Evolutionary conservation across 2,888 invertebrate species (phyloP), one percentile per base, ranked within the genome.

Genomic region (Syrista parreyssii): DNA sequence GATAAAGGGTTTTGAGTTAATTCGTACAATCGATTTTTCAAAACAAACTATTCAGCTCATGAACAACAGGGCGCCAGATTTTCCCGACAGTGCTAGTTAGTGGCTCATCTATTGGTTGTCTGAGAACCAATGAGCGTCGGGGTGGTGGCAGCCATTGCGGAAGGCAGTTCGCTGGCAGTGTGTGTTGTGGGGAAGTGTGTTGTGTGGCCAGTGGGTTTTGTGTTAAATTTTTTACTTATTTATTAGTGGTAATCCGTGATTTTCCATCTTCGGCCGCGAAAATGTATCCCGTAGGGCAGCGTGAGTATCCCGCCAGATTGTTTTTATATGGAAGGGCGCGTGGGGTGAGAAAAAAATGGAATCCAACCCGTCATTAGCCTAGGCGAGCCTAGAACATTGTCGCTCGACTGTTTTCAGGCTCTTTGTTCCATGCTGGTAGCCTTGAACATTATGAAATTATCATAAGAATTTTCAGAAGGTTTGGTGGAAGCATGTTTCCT

Each of bases 261-360:
- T 89, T 87, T 86, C 84, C 83, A 88, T 87, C 85, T 83, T 81
- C 86, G 82, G 82, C 84, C 80, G 84, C 84, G 85, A 92, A 91
- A 91, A 94, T 94, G 94, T 94, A 94, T 93, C 94, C 94, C 89
- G 94, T 94, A 91, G 94, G 94, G 91, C 94, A 94, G 92, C 94
- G 94, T 94, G 93, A 94, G 94, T 94, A 91, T 82, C 75, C 31
- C 33, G 68, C 73, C 33, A 75, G 68, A 76, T 15, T 30, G 78
- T 72, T 69, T 78, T 79, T 80, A 75, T 71, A 33, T 36, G 30
- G 34, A 76, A 69, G 77, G 76, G 72, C 68, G 75, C 68, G 73
- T 73, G 74, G 68, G 75, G 78, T 55, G 35, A 69, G 55, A 75
- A 73, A 76, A 78, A 75, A 69, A 75, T 55, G 33, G 12, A 31